A percentile compares a stretch with the other conserved stretches of the same genome.
Conservation (phyloP, 2,113 vertebrate genomes). For the Actinemys pallida region DNA sequence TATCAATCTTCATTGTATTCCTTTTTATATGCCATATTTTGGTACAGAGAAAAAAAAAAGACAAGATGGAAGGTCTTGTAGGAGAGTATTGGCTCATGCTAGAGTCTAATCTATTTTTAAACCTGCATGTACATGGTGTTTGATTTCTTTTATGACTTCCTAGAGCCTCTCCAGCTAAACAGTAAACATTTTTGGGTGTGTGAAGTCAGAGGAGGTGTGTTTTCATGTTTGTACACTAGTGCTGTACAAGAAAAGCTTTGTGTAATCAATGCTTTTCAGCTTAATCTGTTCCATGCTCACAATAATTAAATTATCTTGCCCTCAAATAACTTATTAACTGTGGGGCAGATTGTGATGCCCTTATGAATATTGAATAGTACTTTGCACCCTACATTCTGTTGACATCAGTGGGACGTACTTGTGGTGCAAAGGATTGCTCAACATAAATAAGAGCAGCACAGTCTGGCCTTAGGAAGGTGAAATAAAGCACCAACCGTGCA, state of each 20-base stretch:
- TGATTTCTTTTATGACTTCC: background rate
- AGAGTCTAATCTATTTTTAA: background rate
- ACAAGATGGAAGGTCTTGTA: background rate
- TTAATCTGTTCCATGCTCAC: too few species aligned
- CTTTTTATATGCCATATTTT: background rate
- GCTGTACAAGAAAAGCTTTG: background rate
- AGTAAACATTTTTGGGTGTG: background rate
- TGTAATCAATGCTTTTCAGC: background rate
- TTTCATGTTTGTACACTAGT: background rate
- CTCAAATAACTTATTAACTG: fast-evolving
- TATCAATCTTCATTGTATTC: background rate
- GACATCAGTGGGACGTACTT: fast-evolving
- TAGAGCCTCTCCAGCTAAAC: background rate
- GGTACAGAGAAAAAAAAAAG: background rate
- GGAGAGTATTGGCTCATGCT: background rate
- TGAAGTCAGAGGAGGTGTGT: background rate
- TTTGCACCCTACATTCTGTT: fast-evolving
- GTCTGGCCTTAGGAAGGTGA: too few species aligned
- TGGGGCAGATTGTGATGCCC: fast-evolving
- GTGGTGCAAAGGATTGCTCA: fast-evolving
- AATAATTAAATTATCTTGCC: background rate
- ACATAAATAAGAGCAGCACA: fast-evolving
- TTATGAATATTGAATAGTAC: fast-evolving
- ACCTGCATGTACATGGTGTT: background rate
- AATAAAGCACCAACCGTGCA: fast-evolving